Base-by-base conservation (phyloP, 2,888 invertebrate species). In the Ectobius pallidus region DNA sequence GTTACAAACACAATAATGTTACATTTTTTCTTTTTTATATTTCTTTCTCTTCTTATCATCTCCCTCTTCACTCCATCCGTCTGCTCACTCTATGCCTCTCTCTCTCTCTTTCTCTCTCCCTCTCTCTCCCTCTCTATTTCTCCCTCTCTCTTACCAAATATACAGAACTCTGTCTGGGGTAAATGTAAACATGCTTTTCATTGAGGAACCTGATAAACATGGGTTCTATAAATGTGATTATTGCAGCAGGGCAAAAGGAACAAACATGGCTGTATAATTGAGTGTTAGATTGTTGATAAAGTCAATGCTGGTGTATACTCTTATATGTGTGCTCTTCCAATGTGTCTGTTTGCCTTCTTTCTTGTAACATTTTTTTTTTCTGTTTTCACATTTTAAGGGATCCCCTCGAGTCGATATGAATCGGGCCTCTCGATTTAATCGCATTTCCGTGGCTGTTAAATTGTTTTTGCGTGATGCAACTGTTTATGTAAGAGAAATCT, bases 161-260 rank as follows among this genome's bases (percentile, higher is more conserved):
- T 18, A 63, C 39, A 63, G 22, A 63, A n/a, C n/a, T n/a, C 27
- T 30, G 44, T 65, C 44, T 46, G 16, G 27, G 46, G 44, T 27
- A 46, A 65, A 30, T n/a, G 65, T 65, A 44, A 65, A 65, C 65
- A 65, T 14, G 65, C 44, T 65, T 55, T 65, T 46, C 65, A 65
- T 27, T 42, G 46, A 46, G 46, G 65, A 65, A 25, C 44, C 27
- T 44, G 44, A 46, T 46, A 65, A 65, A 65, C 65, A 65, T 20
- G 39, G 42, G n/a, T 27, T 22, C 44, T 65, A 46, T 22, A 65
- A 65, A 65, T 65, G 65, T 65, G 44, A 65, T 65, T 65, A 65
- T 65, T 65, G 39, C n/a, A 27, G 55, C 16, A 16, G 58, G 30
- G 34, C 7, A 7, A 30, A 9, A n/a, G 58, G 30, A 58, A 30